Base-by-base conservation (phyloP, 2,888 invertebrate species). In the Drosophila prolongata region DNA sequence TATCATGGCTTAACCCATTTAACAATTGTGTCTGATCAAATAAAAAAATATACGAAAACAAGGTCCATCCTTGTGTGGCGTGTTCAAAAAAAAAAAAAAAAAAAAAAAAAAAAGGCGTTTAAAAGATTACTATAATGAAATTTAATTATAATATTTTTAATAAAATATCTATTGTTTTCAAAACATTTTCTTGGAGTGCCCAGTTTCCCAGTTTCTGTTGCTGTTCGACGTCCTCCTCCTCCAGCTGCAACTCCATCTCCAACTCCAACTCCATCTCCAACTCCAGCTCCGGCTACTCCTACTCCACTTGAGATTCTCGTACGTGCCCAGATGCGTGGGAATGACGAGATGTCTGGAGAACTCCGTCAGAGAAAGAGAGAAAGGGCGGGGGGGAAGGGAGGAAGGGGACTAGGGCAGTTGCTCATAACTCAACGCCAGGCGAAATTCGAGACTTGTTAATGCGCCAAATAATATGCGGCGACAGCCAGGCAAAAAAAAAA, bases 311-410 rank as follows among this genome's bases (percentile, higher is more conserved):
- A 83, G 77, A 62, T 66, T 58, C 76, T 65, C 89, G 90, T 89
- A 85, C 85, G 85, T 85, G 85, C 90, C 87, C 85, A 89, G 87
- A 89, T 89, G 90, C 85, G 85, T 85, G 85, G 85, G 85, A 89
- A 85, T 85, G 85, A 82, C 79, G 75, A 78, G 70, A 84, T 87
- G 78, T 73, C 76, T 73, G 73, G 70, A 59, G 73, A 58, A 65
- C 53, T 47, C 73, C 30, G 53, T 30, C 75, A 65, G 56, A 43
- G 52, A 59, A 49, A 49, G 43, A 9, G 43, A 49, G 53, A 76
- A 59, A 37, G 30, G 46, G 42, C 54, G 24, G 11, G 37, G 52
- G 52, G n/a, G 24, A n/a, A 35, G 11, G 37, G 52, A 49, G n/a
- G 24, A n/a, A 35, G 30, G 52, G 56, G 62, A 69, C 82, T 72